phyloP scores from a whole-genome alignment of 2,888 invertebrate genomes.

The Margaritifera margaritifera region DNA sequence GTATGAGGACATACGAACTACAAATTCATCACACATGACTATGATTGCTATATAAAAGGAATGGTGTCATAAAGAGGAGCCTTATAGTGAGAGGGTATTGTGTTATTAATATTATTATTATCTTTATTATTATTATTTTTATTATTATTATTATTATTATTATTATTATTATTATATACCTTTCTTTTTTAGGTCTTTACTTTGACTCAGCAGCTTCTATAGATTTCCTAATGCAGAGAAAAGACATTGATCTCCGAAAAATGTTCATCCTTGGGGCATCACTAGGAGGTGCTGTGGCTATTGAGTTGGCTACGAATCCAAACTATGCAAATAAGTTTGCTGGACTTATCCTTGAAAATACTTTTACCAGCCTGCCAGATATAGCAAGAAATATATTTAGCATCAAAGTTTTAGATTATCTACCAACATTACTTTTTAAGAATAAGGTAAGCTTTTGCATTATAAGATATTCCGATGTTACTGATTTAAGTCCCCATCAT shows the following conservation, averaged over 20 bases:
- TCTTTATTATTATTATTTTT: neutral
- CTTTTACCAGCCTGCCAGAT: slow-evolving; percentile 94
- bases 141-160: neutral
- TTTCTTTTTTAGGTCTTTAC: slow-evolving; percentile 78
- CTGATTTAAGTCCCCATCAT: no score
- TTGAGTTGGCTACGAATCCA: slow-evolving; percentile 86
- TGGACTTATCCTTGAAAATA: slow-evolving; percentile 93
- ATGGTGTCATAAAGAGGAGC: no score
- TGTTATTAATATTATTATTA: neutral
- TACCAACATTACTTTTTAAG: slow-evolving; percentile 90
- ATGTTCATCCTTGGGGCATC: slow-evolving; percentile 91
- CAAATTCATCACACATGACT: no score
- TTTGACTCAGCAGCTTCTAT: slow-evolving; percentile 90
- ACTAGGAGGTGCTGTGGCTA: slow-evolving; percentile 93
- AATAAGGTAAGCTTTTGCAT: slow-evolving; percentile 82
- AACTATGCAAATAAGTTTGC: slow-evolving; percentile 86
- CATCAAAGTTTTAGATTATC: slow-evolving; percentile 80
- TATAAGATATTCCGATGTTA: no score
- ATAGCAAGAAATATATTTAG: slow-evolving; percentile 90
- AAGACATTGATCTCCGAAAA: slow-evolving; percentile 87
- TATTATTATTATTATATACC: neutral
- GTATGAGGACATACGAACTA: no score
- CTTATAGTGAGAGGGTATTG: no score
- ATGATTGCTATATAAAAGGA: no score
- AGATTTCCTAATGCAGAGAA: slow-evolving; percentile 86